phyloP scores from a whole-genome alignment of 2,797 vertebrate species.

The Acanthurus lineatus region DNA sequence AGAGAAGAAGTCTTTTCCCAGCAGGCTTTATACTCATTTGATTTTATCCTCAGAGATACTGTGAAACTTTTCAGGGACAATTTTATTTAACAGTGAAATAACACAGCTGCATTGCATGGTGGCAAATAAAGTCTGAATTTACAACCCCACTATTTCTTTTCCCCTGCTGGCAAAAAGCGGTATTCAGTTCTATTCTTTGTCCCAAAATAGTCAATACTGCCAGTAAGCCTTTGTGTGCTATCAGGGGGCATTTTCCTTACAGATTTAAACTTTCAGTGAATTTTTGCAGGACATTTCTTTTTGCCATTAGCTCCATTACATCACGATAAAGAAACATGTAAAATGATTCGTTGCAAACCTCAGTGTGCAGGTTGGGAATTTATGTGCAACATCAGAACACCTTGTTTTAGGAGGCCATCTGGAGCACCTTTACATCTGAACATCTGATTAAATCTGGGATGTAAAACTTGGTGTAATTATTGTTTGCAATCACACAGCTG shows the following conservation, averaged over 20 bases:
- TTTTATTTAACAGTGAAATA: conserved; percentile 58
- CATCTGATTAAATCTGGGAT: conserved; percentile 29
- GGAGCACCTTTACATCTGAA: conserved; percentile 22
- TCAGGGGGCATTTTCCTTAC: not conserved
- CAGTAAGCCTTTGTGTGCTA: no score
- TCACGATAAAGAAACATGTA: conserved; percentile 4
- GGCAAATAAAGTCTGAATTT: conserved; percentile 62
- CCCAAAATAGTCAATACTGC: conserved; percentile 11
- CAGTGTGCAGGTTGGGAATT: conserved; percentile 13
- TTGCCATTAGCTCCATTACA: not conserved
- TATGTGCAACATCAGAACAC: conserved; percentile 19
- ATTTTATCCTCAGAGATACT: conserved; percentile 42
- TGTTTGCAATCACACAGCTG: conserved; percentile 22
- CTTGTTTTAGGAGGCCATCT: conserved; percentile 37
- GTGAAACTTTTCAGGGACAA: conserved; percentile 38
- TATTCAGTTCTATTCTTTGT: conserved; percentile 10
- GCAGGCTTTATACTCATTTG: conserved; percentile 20
- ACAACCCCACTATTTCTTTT: conserved; percentile 15
- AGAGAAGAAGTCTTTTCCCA: conserved; percentile 21
- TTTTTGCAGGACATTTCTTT: conserved; percentile 14
- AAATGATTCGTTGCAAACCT: conserved; percentile 36
- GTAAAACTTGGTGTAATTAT: conserved; percentile 34
- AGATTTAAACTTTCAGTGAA: conserved; percentile 16
- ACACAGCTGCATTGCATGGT: conserved; percentile 44
- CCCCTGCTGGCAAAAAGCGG: conserved; percentile 35